Evolutionary conservation across 35 echinoderm and acorn worm species (phyloP).

Genomic region (Ophioderma brevispina): DNA sequence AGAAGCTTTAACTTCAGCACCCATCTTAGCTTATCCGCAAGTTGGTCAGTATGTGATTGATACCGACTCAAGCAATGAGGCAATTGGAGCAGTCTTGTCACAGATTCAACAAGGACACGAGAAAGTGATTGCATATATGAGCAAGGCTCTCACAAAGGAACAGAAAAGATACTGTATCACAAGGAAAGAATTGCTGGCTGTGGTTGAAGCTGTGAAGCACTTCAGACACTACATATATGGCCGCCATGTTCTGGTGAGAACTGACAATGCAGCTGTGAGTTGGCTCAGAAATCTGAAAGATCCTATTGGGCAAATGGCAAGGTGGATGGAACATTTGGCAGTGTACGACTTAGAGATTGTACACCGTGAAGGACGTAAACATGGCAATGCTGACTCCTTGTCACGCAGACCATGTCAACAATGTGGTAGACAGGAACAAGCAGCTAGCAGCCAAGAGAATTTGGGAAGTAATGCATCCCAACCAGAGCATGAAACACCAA

Average conservation of each 20-base stretch:
- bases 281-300: constrained; percentile 16
- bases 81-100: constrained; percentile 32
- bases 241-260: not conserved
- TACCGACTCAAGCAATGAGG: constrained; percentile 40
- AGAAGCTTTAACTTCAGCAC: not conserved
- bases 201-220: constrained; percentile 10
- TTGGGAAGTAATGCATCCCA: too few relatives aligned
- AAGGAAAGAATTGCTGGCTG: constrained; percentile 26
- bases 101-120: constrained; percentile 30
- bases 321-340: not conserved
- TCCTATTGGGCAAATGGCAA: not conserved
- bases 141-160: constrained; percentile 6
- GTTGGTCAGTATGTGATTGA: constrained; percentile 12
- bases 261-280: constrained; percentile 21
- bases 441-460: too few relatives aligned
- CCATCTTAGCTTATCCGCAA: constrained; percentile 32
- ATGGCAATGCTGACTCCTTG: not conserved
- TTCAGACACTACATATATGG: constrained; percentile 45
- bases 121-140: constrained; percentile 33
- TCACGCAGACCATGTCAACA: not conserved
- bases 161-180: constrained; percentile 42
- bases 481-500: too few relatives aligned
- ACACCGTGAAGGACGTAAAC: constrained; percentile 6
- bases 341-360: constrained; percentile 1
- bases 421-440: constrained; percentile 12